Conservation (phyloP, 2,888 invertebrate species). For the Plebejus melissa region DNA sequence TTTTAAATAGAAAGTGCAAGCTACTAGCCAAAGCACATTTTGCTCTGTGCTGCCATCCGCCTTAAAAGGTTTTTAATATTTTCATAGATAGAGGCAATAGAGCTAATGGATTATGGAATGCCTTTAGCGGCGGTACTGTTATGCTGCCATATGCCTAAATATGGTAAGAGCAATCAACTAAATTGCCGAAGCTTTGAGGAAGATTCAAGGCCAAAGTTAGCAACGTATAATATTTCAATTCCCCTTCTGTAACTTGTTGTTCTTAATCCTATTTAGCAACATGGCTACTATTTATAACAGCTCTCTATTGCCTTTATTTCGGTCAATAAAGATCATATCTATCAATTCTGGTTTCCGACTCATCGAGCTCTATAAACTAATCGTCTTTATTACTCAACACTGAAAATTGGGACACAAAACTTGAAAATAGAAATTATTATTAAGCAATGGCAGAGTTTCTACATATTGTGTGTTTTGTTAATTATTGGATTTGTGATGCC, state of each 20-base stretch:
- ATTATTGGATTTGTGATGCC: constrained; percentile 8
- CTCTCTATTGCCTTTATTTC: neutral
- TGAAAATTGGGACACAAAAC: constrained; percentile 22
- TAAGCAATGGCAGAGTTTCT: constrained; percentile 21
- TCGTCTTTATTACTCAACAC: constrained; percentile 23
- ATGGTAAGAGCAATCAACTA: neutral
- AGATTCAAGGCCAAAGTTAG: neutral
- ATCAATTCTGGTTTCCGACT: constrained; percentile 24
- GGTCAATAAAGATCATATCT: constrained; percentile 25
- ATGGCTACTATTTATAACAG: too few relatives aligned
- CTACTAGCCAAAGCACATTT: neutral
- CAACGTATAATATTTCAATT: neutral
- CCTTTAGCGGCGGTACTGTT: neutral
- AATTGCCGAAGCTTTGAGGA: neutral
- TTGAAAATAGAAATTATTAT: constrained; percentile 22
- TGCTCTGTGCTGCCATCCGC: neutral
- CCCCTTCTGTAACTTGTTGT: neutral
- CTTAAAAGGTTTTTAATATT: constrained; percentile 13
- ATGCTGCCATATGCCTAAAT: neutral
- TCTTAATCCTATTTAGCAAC: too few relatives aligned
- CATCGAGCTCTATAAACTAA: constrained; percentile 21
- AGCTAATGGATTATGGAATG: constrained; percentile 1
- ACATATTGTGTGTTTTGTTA: neutral
- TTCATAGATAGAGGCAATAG: constrained; percentile 16
- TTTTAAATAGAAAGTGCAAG: constrained; percentile 4